These are phyloP conservation scores for Corbicula japonica DNA, from an alignment of 2,888 invertebrate species.

Conservation along the genomic window DNA sequence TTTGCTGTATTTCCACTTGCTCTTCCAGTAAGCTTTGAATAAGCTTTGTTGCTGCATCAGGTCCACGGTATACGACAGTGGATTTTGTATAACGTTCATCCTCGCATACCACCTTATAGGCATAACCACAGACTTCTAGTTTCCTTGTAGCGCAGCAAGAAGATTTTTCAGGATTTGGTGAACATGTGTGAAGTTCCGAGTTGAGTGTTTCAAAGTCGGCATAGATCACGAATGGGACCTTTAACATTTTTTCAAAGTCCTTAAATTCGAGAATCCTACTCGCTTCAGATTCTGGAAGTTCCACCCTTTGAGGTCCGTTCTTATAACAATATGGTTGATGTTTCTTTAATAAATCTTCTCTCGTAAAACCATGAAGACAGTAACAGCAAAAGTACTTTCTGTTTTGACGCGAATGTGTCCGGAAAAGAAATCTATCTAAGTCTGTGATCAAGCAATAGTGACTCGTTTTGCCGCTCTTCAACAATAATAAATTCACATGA, in stretches of 20 bases:
- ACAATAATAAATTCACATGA: constrained; percentile 59
- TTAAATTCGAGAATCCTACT: constrained; percentile 54
- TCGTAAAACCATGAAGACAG: constrained; percentile 56
- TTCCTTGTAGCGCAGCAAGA: no score
- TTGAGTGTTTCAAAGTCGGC: constrained; percentile 56
- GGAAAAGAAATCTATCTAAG: constrained; percentile 53
- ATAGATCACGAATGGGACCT: constrained; percentile 55
- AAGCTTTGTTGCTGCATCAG: constrained; percentile 33
- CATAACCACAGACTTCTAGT: constrained; percentile 42
- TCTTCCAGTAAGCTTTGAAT: constrained; percentile 45
- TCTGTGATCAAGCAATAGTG: constrained; percentile 60
- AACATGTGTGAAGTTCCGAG: constrained; percentile 28
- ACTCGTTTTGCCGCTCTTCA: constrained; percentile 36
- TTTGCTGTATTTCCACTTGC: constrained; percentile 38
- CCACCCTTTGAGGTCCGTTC: constrained; percentile 51
- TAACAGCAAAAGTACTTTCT: constrained; percentile 45
- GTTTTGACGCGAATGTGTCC: constrained; percentile 17
- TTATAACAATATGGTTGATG: constrained; percentile 45
- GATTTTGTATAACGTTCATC: constrained; percentile 48
- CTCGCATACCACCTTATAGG: constrained; percentile 46
- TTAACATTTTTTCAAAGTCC: constrained; percentile 50
- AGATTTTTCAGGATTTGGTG: no score
- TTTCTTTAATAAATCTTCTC: constrained; percentile 25
- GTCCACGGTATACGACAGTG: constrained; percentile 41
- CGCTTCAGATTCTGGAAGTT: constrained; percentile 46